Conservation (phyloP, 2,888 invertebrate species). For the Tiliacea citrago region DNA sequence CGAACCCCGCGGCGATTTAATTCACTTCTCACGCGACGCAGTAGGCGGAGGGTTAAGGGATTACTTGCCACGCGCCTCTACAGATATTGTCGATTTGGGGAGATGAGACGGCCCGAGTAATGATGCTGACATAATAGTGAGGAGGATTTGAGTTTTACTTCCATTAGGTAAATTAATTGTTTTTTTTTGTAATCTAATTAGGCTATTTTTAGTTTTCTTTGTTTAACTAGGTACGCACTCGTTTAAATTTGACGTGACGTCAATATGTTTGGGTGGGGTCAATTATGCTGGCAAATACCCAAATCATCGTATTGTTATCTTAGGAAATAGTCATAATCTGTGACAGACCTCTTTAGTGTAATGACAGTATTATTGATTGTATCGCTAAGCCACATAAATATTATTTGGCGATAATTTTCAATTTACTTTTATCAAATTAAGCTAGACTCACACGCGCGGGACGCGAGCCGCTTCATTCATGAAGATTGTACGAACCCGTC, state of each 20-base stretch:
- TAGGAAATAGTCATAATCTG: conserved; percentile 14
- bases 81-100: conserved; percentile 88
- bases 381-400: conserved; percentile 15
- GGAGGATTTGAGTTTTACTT: conserved; percentile 70
- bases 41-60: conserved; percentile 85
- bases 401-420: conserved; percentile 10
- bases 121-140: conserved; percentile 80
- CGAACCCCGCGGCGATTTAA: conserved; percentile 85
- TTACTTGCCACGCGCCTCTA: conserved; percentile 87
- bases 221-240: not conserved
- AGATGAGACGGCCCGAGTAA: conserved; percentile 82
- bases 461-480: not conserved
- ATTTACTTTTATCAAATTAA: conserved; percentile 21
- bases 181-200: conserved; percentile 6
- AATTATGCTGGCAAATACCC: not conserved
- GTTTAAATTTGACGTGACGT: not conserved
- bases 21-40: conserved; percentile 88
- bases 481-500: not conserved
- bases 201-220: not conserved
- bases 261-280: conserved; percentile 4
- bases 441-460: not conserved
- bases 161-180: conserved; percentile 38
- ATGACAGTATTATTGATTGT: conserved; percentile 17
- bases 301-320: conserved; percentile 17
- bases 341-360: conserved; percentile 27